phyloP scores from a whole-genome alignment of 2,113 vertebrate genomes.

The Tachycineta bicolor region DNA sequence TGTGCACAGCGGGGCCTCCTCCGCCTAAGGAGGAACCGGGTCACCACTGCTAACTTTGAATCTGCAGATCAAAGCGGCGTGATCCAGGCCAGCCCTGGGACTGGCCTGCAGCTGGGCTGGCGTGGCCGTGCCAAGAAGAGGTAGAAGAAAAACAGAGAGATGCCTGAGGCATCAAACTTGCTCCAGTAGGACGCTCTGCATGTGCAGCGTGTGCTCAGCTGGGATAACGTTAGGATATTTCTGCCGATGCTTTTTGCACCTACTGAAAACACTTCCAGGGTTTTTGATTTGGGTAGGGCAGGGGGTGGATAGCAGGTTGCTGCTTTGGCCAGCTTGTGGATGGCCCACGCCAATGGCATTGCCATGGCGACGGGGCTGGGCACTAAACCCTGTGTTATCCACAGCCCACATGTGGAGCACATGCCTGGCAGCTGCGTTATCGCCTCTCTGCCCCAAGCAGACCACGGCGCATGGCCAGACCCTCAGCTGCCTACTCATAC shows the following conservation, averaged over 20 bases:
- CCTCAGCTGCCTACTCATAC: background rate
- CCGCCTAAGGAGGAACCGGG: background rate
- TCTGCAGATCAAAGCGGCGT: conserved; percentile 58
- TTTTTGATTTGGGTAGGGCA: background rate
- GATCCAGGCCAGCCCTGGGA: conserved; percentile 24
- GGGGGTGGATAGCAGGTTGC: too few relatives aligned
- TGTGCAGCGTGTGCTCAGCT: background rate
- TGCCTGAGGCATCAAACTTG: conserved; percentile 28
- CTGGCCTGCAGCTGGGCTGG: conserved; percentile 67
- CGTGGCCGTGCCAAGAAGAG: conserved; percentile 17
- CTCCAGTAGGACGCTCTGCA: background rate
- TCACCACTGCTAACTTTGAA: conserved; percentile 48
- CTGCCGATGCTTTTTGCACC: background rate
- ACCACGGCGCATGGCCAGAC: background rate
- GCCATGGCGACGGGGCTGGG: accelerated
- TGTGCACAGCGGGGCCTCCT: conserved; percentile 35
- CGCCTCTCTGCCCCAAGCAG: background rate
- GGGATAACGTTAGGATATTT: background rate
- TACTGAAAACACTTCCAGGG: background rate
- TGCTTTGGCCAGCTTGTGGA: background rate
- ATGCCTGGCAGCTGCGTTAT: background rate
- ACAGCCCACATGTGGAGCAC: background rate
- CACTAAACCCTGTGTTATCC: too few relatives aligned
- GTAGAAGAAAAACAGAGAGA: conserved; percentile 48
- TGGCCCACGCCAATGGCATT: background rate